phyloP scores from a whole-genome alignment of 2,888 invertebrate species.

The Hartigia nigra region DNA sequence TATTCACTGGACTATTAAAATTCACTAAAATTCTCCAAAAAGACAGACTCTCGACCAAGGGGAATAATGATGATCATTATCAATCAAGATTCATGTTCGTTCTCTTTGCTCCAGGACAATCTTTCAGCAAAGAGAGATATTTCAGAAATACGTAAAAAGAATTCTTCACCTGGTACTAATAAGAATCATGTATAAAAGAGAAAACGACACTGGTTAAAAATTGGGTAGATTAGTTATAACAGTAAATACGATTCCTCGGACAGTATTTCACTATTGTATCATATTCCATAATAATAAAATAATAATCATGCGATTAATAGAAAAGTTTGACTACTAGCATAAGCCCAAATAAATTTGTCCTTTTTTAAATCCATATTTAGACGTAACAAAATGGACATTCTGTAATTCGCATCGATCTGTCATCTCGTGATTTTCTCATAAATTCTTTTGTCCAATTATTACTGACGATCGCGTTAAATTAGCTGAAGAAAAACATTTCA shows the following conservation, averaged over 20 bases:
- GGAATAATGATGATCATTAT: not conserved
- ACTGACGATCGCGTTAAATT: not conserved
- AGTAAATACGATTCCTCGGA: no score
- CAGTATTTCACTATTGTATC: no score
- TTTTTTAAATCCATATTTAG: not conserved
- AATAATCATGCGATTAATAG: not conserved
- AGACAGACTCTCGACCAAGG: not conserved
- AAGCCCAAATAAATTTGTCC: not conserved
- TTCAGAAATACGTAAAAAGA: not conserved
- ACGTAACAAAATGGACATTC: not conserved
- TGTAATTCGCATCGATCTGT: not conserved
- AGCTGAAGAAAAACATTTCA: slow-evolving; percentile 19
- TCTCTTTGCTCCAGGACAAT: not conserved
- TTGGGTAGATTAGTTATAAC: no score
- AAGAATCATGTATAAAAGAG: no score
- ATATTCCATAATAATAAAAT: no score
- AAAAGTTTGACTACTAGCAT: not conserved
- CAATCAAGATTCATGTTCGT: not conserved
- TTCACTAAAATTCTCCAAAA: not conserved
- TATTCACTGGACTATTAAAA: not conserved
- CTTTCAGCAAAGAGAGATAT: not conserved
- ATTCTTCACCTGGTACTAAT: not conserved
- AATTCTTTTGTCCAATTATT: no score
- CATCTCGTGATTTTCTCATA: not conserved
- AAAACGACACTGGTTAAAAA: no score